Conservation (phyloP, 64 coral and sea anemone genomes). For the Stichodactyla helianthus region DNA sequence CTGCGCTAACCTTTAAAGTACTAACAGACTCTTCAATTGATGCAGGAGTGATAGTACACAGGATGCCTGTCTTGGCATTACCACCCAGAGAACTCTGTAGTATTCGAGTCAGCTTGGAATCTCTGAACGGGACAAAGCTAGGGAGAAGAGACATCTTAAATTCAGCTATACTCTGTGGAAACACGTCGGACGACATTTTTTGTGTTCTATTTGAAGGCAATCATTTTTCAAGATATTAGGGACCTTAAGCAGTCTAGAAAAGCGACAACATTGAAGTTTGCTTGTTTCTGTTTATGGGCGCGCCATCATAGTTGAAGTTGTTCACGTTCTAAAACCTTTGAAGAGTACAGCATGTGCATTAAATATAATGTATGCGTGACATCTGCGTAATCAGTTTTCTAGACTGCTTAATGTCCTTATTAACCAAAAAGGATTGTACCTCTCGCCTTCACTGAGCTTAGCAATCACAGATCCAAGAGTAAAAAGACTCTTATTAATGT, state of each 20-base stretch:
- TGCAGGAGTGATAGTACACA: constrained; percentile 83
- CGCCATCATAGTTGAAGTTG: too few relatives aligned
- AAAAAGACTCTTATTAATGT: constrained; percentile 79
- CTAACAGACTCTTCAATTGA: constrained; percentile 63
- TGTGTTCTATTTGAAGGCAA: too few relatives aligned
- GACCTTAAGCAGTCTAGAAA: too few relatives aligned
- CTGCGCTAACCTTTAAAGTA: constrained; percentile 69
- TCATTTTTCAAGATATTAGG: too few relatives aligned
- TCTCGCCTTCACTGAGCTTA: constrained; percentile 92
- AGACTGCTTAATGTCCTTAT: not conserved
- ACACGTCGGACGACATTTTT: not conserved
- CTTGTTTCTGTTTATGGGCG: too few relatives aligned
- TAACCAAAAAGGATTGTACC: constrained; percentile 22
- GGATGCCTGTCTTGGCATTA: constrained; percentile 89
- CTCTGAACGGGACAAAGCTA: constrained; percentile 80
- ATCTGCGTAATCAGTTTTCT: not conserved
- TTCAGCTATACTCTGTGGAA: not conserved
- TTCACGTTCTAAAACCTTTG: too few relatives aligned
- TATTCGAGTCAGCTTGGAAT: constrained; percentile 91
- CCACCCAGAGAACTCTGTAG: constrained; percentile 84
- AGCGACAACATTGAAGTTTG: too few relatives aligned
- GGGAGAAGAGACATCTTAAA: not conserved
- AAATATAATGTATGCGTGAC: not conserved
- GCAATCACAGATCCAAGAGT: constrained; percentile 83
- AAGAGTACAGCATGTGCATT: too few relatives aligned